Conservation (phyloP, 2,888 invertebrate genomes). For the Drosophila dives region DNA sequence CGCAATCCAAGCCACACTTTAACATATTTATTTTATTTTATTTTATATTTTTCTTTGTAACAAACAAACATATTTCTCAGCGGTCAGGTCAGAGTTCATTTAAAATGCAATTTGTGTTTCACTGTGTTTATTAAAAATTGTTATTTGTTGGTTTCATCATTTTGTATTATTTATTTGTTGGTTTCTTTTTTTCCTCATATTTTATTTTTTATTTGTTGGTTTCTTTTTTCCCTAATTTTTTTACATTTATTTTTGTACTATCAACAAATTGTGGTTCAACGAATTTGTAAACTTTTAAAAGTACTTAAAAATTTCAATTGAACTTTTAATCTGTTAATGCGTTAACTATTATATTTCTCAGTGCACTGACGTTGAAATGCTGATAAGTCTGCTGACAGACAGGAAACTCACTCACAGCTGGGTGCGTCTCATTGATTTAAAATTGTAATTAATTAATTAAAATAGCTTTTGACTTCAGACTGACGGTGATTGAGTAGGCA, state of each 20-base stretch:
- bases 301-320: background rate
- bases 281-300: background rate
- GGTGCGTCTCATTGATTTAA: conserved; percentile 19
- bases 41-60: conserved; percentile 30
- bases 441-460: conserved; percentile 50
- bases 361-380: conserved; percentile 43
- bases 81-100: conserved; percentile 22
- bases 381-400: conserved; percentile 49
- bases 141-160: background rate
- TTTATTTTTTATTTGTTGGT: background rate
- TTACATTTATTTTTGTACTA: background rate
- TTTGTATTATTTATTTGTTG: conserved; percentile 3
- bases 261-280: conserved; percentile 4
- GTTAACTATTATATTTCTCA: background rate
- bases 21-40: conserved; percentile 6
- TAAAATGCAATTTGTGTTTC: conserved; percentile 30
- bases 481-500: conserved; percentile 29
- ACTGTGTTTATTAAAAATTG: background rate
- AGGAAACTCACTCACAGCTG: conserved; percentile 1
- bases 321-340: background rate
- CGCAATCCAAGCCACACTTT: conserved; percentile 36
- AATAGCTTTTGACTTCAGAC: conserved; percentile 3
- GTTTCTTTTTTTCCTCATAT: background rate
- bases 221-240: background rate
- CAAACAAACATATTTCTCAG: conserved; percentile 41